Percentiles rank a stretch among this genome's conserved stretches.
phyloP scores from a whole-genome alignment of 2,113 vertebrate species.

The Heptranchias perlo region DNA sequence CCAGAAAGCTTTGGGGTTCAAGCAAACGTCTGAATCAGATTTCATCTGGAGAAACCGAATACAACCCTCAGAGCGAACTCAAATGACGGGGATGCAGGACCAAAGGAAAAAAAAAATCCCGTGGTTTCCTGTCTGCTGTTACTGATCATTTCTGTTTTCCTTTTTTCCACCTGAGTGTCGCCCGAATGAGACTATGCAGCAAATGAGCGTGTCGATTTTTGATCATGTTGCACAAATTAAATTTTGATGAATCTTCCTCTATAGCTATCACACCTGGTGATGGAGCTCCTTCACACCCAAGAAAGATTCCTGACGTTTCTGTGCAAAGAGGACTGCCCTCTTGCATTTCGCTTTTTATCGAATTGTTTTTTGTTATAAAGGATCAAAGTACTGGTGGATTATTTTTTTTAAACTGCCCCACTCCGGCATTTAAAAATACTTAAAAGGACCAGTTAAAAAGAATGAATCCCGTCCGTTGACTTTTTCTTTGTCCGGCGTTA shows the following conservation, averaged over 20 bases:
- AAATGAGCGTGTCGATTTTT: neutral
- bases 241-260: neutral
- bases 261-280: neutral
- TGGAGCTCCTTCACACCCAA: neutral
- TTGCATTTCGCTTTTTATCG: neutral
- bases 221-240: neutral
- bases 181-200: neutral
- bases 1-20: slow-evolving; percentile 94
- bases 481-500: too few relatives aligned
- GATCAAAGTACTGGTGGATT: neutral
- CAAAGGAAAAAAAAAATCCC: neutral
- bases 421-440: neutral
- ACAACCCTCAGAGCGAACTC: slow-evolving; percentile 73
- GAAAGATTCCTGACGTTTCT: neutral
- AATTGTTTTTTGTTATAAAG: neutral
- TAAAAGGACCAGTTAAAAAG: neutral
- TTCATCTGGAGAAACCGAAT: slow-evolving; percentile 89
- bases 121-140: neutral
- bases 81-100: slow-evolving; percentile 54
- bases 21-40: slow-evolving; percentile 89
- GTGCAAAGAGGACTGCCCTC: neutral
- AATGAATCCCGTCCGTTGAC: neutral
- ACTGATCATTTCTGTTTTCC: neutral
- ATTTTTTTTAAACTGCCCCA: neutral
- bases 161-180: too few relatives aligned